Conservation (phyloP, 1,140 invertebrate species). For the Medauroidea extradentata region DNA sequence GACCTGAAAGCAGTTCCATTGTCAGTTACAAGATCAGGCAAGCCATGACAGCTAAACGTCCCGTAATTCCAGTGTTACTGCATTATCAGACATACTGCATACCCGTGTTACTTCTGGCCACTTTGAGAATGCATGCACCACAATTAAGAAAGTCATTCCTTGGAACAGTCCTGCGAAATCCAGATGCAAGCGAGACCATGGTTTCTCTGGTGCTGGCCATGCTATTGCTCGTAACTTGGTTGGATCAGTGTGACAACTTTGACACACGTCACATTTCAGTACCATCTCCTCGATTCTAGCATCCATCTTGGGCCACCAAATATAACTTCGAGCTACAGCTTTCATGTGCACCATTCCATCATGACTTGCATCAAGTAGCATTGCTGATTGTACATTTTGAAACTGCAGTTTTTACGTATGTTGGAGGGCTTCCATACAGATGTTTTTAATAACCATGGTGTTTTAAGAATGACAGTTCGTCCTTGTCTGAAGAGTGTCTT, state of each 20-base stretch:
- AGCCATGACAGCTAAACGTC: slow-evolving; percentile 18
- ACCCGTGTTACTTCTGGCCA: not conserved
- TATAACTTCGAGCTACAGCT: slow-evolving; percentile 32
- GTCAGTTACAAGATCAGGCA: slow-evolving; percentile 26
- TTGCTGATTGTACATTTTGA: no score
- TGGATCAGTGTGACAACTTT: slow-evolving; percentile 12
- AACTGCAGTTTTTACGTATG: no score
- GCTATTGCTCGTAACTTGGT: slow-evolving; percentile 22
- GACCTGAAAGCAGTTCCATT: slow-evolving; percentile 26
- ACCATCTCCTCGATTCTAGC: slow-evolving; percentile 26
- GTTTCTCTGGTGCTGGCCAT: slow-evolving; percentile 37
- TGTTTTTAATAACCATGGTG: no score
- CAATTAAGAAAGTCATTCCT: not conserved
- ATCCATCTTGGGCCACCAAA: slow-evolving; percentile 42
- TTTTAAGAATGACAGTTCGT: no score
- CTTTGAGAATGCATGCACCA: not conserved
- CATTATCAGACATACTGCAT: not conserved
- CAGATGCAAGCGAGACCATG: slow-evolving; percentile 44
- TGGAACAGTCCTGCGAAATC: not conserved
- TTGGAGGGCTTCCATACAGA: no score
- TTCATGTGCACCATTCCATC: slow-evolving; percentile 40
- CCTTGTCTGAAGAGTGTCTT: no score
- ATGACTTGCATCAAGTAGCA: slow-evolving; percentile 37
- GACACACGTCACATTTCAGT: slow-evolving; percentile 14
- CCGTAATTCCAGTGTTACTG: slow-evolving; percentile 6